phyloP scores from a whole-genome alignment of 2,888 invertebrate species.

The Itoplectis maculator region DNA sequence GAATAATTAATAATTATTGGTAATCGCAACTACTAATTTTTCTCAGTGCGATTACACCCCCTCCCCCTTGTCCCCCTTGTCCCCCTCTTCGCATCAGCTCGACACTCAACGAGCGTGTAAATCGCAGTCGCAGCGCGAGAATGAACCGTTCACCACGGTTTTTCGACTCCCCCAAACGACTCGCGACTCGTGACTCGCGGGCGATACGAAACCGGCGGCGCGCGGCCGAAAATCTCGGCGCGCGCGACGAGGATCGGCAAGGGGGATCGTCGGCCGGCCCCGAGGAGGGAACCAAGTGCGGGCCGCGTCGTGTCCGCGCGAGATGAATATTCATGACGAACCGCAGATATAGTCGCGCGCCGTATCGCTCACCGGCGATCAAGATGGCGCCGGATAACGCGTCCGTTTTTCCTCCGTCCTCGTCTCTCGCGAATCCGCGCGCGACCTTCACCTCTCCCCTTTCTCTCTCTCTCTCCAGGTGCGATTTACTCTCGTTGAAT shows the following conservation, averaged over 20 bases:
- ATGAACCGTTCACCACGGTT: no score
- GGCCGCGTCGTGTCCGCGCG: constrained; percentile 67
- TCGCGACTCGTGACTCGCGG: no score
- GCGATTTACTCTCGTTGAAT: constrained; percentile 17
- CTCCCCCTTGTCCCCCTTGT: no score
- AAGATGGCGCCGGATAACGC: constrained; percentile 72
- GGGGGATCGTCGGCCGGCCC: constrained; percentile 27
- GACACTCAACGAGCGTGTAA: no score
- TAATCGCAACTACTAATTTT: no score
- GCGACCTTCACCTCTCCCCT: constrained; percentile 17
- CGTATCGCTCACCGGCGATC: constrained; percentile 73
- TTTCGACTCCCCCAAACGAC: no score
- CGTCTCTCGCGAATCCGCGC: constrained; percentile 34
- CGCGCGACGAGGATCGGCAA: constrained; percentile 59
- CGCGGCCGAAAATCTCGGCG: constrained; percentile 68
- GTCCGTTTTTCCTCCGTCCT: constrained; percentile 58
- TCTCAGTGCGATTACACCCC: no score
- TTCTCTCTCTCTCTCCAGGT: constrained; percentile 25
- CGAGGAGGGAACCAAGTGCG: constrained; percentile 60
- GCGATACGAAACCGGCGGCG: no score
- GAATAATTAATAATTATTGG: no score
- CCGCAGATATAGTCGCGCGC: constrained; percentile 70
- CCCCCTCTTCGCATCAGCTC: no score
- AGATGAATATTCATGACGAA: constrained; percentile 76
- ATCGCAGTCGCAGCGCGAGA: no score